Conservation (phyloP, 2,888 invertebrate genomes). For the Tenthredo distinguenda region DNA sequence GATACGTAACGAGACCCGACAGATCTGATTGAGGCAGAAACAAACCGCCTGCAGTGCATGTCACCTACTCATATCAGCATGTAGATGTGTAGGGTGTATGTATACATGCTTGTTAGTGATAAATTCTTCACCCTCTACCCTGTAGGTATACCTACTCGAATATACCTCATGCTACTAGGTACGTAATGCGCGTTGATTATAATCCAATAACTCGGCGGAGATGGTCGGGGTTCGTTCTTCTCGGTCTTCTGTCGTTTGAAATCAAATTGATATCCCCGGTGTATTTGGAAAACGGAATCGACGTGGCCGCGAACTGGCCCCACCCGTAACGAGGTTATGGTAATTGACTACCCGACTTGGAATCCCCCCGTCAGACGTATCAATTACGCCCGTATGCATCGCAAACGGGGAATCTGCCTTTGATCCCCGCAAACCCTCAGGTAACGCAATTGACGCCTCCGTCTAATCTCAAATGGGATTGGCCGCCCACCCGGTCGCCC, state of each 20-base stretch:
- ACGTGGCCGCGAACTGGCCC: slow-evolving; percentile 58
- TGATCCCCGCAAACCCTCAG: slow-evolving; percentile 73
- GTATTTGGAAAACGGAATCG: slow-evolving; percentile 66
- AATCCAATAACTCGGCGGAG: slow-evolving; percentile 45
- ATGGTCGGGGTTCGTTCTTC: slow-evolving; percentile 42
- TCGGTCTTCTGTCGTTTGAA: slow-evolving; percentile 54
- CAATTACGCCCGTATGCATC: slow-evolving; percentile 75
- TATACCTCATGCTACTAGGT: slow-evolving; percentile 32
- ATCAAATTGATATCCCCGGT: slow-evolving; percentile 67
- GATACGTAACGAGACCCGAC: slow-evolving; percentile 2
- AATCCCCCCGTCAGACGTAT: slow-evolving; percentile 75
- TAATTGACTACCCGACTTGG: slow-evolving; percentile 76
- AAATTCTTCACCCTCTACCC: neutral
- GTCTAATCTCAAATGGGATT: slow-evolving; percentile 74
- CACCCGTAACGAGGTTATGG: slow-evolving; percentile 75
- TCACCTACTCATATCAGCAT: neutral
- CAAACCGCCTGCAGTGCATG: neutral
- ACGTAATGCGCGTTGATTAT: slow-evolving; percentile 41
- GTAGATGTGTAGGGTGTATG: neutral
- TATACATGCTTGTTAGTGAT: neutral
- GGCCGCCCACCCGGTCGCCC: slow-evolving; percentile 54
- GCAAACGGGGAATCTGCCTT: slow-evolving; percentile 73
- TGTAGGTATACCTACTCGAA: slow-evolving; percentile 33
- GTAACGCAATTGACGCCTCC: slow-evolving; percentile 74
- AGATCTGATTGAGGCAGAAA: slow-evolving; percentile 18